phyloP scores from a whole-genome alignment of 2,797 vertebrate genomes.

The Spea hammondii region DNA sequence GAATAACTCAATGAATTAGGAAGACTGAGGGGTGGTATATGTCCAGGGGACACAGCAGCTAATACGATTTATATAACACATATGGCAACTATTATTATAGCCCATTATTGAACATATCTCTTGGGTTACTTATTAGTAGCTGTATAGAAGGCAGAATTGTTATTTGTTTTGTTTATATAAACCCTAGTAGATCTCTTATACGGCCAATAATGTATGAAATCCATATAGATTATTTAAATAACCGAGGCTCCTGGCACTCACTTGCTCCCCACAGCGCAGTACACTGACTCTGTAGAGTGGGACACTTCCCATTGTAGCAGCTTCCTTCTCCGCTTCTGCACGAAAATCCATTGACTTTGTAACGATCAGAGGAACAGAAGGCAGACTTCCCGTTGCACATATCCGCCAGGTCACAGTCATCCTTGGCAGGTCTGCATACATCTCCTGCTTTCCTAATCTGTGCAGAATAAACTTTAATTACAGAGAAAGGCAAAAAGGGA shows the following conservation, averaged over 20 bases:
- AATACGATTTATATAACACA: too few relatives aligned
- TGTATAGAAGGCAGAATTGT: too few relatives aligned
- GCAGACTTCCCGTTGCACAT: slow-evolving; percentile 75
- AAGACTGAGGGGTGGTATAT: not conserved
- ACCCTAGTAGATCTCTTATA: rapidly evolving
- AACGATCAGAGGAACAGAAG: slow-evolving; percentile 76
- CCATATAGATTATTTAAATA: too few relatives aligned
- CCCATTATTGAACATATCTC: too few relatives aligned
- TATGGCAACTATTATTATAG: too few relatives aligned
- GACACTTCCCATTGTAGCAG: slow-evolving; percentile 84
- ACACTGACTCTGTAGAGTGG: slow-evolving; percentile 76
- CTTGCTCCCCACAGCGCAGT: slow-evolving; percentile 72
- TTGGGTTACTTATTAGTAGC: too few relatives aligned
- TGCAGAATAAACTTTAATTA: not conserved
- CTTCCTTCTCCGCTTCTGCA: slow-evolving; percentile 71
- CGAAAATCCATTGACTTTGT: slow-evolving; percentile 77
- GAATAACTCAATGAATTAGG: not conserved
- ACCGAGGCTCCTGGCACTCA: slow-evolving; percentile 56
- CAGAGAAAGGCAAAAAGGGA: not conserved
- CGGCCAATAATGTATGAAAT: too few relatives aligned
- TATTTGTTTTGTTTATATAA: not conserved
- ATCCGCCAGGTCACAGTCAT: slow-evolving; percentile 86
- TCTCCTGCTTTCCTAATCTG: slow-evolving; percentile 69
- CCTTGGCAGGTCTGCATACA: slow-evolving; percentile 69
- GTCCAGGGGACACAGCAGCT: too few relatives aligned